A percentile compares a stretch with the other conserved stretches of the same genome.
These are phyloP conservation scores for Melolontha melolontha DNA, from an alignment of 2,888 invertebrate species.

Conservation along the genomic window DNA sequence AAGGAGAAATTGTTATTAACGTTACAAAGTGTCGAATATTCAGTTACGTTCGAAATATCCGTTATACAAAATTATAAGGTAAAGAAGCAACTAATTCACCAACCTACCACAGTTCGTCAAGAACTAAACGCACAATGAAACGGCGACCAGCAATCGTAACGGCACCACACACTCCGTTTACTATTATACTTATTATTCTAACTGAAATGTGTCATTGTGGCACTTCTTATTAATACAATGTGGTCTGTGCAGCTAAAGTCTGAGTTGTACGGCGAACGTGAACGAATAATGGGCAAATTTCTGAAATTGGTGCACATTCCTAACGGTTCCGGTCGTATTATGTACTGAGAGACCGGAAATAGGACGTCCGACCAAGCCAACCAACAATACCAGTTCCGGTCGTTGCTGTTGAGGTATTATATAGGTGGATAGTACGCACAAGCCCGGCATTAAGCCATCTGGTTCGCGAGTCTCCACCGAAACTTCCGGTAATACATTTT, in stretches of 20 bases:
- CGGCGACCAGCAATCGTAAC: slow-evolving; percentile 5
- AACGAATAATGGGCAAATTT: slow-evolving; percentile 30
- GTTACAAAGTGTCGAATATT: too few relatives aligned
- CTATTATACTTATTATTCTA: too few relatives aligned
- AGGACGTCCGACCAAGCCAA: slow-evolving; percentile 63
- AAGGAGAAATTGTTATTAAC: too few relatives aligned
- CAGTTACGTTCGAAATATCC: too few relatives aligned
- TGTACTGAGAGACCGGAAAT: slow-evolving; percentile 58
- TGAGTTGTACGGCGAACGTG: slow-evolving; percentile 5
- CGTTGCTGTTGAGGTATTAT: slow-evolving; percentile 23
- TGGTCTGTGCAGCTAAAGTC: background rate
- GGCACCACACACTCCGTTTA: background rate
- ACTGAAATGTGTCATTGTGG: background rate
- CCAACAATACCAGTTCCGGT: slow-evolving; percentile 50
- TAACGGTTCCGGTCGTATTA: slow-evolving; percentile 55
- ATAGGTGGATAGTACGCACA: slow-evolving; percentile 11
- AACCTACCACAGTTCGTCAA: slow-evolving; percentile 1
- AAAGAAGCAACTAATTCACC: background rate
- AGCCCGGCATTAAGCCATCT: slow-evolving; percentile 33
- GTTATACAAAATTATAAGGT: too few relatives aligned
- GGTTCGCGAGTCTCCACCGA: slow-evolving; percentile 39
- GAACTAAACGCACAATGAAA: slow-evolving; percentile 21
- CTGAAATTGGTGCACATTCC: slow-evolving; percentile 42
- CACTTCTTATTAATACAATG: slow-evolving; percentile 1
- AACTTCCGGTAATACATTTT: slow-evolving; percentile 30